Percentiles rank a stretch among this genome's conserved stretches.
Evolutionary conservation across 2,888 invertebrate species (phyloP).

Genomic region (Clepsis dumicolana): DNA sequence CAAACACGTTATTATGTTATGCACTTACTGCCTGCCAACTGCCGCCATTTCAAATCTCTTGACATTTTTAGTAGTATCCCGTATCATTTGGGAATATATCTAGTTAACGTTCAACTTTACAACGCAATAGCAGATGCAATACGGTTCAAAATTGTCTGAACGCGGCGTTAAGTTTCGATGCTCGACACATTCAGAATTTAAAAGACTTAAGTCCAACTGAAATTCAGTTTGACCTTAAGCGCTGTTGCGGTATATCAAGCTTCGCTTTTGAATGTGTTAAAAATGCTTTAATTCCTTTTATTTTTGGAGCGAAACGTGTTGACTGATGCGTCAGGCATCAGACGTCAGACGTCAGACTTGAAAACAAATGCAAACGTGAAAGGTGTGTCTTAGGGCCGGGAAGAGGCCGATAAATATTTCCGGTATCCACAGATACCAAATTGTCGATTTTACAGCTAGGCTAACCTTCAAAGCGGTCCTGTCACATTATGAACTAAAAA

Average conservation of each 20-base stretch:
- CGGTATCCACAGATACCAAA: not conserved
- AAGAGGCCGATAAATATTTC: not conserved
- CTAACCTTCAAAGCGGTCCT: no score
- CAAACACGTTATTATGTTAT: no score
- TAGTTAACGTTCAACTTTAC: not conserved
- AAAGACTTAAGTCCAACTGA: not conserved
- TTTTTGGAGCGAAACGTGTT: not conserved
- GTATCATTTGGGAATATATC: not conserved
- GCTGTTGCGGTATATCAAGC: not conserved
- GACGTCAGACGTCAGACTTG: not conserved
- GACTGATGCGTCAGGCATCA: not conserved
- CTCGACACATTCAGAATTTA: not conserved
- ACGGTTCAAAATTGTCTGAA: not conserved
- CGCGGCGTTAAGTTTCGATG: not conserved
- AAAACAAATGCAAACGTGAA: conserved; percentile 3
- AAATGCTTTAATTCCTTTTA: not conserved
- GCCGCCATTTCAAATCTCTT: conserved; percentile 2
- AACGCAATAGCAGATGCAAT: not conserved
- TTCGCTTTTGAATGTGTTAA: not conserved
- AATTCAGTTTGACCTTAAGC: not conserved
- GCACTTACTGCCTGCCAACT: not conserved
- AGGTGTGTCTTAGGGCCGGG: not conserved
- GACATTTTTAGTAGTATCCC: not conserved
- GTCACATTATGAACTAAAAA: no score
- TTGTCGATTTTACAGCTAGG: not conserved